A percentile compares a stretch with the other conserved stretches of the same genome.
Evolutionary conservation across 2,888 invertebrate genomes (phyloP).

Genomic region (Sepiola atlantica): DNA sequence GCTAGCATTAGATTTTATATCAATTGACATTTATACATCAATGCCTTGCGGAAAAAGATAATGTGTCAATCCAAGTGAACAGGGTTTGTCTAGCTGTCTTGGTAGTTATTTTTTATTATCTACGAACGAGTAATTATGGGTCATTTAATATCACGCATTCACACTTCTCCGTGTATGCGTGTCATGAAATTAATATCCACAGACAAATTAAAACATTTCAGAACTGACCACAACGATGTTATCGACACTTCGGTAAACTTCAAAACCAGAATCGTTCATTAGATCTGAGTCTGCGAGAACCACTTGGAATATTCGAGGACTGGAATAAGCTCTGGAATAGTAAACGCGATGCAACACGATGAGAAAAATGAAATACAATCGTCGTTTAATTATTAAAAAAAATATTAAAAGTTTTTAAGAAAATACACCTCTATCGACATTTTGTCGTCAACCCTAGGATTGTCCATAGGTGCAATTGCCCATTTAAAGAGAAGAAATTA

Average conservation of each 20-base stretch:
- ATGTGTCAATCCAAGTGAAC: too few relatives aligned
- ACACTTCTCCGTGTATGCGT: not conserved
- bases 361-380: not conserved
- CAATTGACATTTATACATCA: too few relatives aligned
- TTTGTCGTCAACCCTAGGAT: not conserved
- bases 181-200: not conserved
- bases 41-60: too few relatives aligned
- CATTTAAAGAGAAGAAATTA: too few relatives aligned
- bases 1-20: too few relatives aligned
- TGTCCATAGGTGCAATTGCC: too few relatives aligned
- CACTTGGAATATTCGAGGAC: slow-evolving; percentile 35
- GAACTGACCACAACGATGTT: slow-evolving; percentile 13
- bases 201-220: not conserved
- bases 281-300: slow-evolving; percentile 34
- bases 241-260: slow-evolving; percentile 33
- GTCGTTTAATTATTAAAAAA: too few relatives aligned
- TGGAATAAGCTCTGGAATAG: slow-evolving; percentile 13
- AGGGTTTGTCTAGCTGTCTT: too few relatives aligned
- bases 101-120: too few relatives aligned
- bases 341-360: not conserved
- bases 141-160: not conserved
- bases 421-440: not conserved
- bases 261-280: slow-evolving; percentile 38
- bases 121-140: too few relatives aligned
- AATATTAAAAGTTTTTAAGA: not conserved